Base-by-base conservation (phyloP, 2,888 invertebrate species). In the Lasioglossum oenotherae region DNA sequence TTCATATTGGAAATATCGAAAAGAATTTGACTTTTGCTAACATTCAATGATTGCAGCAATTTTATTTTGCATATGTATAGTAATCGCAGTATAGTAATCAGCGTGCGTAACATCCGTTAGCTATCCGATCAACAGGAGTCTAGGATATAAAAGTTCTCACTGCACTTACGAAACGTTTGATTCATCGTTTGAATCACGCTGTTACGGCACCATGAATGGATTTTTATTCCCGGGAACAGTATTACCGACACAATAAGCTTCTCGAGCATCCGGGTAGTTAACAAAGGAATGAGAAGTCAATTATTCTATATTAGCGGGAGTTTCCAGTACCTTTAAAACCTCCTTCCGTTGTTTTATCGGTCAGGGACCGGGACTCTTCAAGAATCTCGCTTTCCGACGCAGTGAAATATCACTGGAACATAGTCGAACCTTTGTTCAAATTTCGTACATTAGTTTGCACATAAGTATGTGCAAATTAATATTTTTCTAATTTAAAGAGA, bases 231-330 rank as follows among this genome's bases (percentile, higher is more conserved):
- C 67, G 67, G 23, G 67, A 67, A 67, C 67, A 23, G 23, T 67
- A 38, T 67, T 23, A 10, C 35, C 67, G 8, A 8, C 46, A 46
- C 31, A 46, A 73, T 73, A 31, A 46, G 31, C 46, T 27, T 19
- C 31, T 27, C 73, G 73, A 49, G 46, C 46, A 31, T 73, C 46
- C 73, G 31, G 31, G 8, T 10, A 19, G 31, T 31, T 31, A 73
- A 73, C 73, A 73, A 73, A 31, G 73, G 31, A 31, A 73, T 16
- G 46, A 73, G 44, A 31, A 73, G 46, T 46, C 73, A 73, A 73
- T 73, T 73, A 73, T 46, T 73, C 19, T 16, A 73, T 46, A 46
- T 73, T n/a, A 27, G 31, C 41, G 19, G 31, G 46, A 31, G 27
- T 73, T 46, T 46, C 31, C 19, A 73, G 73, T 44, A 27, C 16